phyloP scores from a whole-genome alignment of 2,888 invertebrate species.

The Ferdinandea cuprea region DNA sequence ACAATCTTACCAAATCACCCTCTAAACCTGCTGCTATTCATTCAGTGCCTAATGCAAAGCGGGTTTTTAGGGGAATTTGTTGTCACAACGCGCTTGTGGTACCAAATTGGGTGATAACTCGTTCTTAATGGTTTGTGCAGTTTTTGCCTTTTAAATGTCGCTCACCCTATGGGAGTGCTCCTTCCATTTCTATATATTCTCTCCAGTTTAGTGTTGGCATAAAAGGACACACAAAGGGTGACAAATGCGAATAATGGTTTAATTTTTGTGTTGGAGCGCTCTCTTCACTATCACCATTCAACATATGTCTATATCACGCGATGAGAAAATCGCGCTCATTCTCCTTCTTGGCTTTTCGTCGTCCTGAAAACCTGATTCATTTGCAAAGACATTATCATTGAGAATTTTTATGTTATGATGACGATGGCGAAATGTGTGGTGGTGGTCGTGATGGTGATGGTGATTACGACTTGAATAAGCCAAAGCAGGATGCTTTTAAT shows the following conservation, averaged over 20 bases:
- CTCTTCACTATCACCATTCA: conserved; percentile 36
- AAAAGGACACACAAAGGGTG: conserved; percentile 70
- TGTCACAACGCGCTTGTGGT: conserved; percentile 69
- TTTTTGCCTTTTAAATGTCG: conserved; percentile 63
- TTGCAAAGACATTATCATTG: conserved; percentile 68
- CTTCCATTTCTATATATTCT: too few relatives aligned
- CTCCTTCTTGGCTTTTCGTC: conserved; percentile 13
- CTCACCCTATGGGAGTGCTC: conserved; percentile 45
- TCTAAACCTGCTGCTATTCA: conserved; percentile 20
- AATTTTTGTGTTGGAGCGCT: conserved; percentile 56
- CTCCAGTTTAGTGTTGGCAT: conserved; percentile 2
- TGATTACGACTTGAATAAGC: conserved; percentile 49
- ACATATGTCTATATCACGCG: conserved; percentile 64
- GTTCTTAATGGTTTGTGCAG: conserved; percentile 67
- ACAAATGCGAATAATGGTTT: conserved; percentile 74
- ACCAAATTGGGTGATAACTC: conserved; percentile 74
- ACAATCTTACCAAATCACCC: conserved; percentile 55
- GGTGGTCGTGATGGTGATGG: conserved; percentile 24
- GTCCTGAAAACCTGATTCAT: conserved; percentile 50
- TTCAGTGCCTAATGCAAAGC: conserved; percentile 35
- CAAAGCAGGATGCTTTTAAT: conserved; percentile 71
- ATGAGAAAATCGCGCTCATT: conserved; percentile 44
- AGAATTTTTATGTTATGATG: conserved; percentile 52
- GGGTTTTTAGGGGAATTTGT: conserved; percentile 37
- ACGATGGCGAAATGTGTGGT: conserved; percentile 37